phyloP scores from a whole-genome alignment of 2,888 invertebrate genomes.

The Orthonychiurus folsomi region DNA sequence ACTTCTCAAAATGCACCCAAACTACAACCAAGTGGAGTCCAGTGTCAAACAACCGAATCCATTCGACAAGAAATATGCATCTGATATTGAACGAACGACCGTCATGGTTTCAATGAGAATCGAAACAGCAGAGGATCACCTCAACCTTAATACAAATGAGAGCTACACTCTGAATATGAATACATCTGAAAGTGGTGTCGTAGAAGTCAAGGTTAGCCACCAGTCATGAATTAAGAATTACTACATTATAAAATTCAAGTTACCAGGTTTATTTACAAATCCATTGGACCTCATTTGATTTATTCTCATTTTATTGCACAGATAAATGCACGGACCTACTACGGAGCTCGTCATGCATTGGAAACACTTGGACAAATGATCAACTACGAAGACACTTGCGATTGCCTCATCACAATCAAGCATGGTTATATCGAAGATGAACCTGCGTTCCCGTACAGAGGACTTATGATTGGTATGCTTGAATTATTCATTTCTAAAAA shows the following conservation, averaged over 20 bases:
- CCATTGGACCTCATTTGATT: too few species aligned
- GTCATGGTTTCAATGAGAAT: slow-evolving; percentile 40
- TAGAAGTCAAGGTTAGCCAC: slow-evolving; percentile 40
- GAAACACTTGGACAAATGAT: slow-evolving; percentile 67
- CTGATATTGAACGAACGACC: slow-evolving; percentile 39
- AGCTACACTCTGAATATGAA: slow-evolving; percentile 38
- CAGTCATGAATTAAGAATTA: not conserved
- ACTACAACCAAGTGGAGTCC: slow-evolving; percentile 30
- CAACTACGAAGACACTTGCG: slow-evolving; percentile 44
- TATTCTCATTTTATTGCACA: slow-evolving; percentile 9
- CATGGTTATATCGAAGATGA: slow-evolving; percentile 61
- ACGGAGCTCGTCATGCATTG: slow-evolving; percentile 65
- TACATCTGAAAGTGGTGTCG: slow-evolving; percentile 38
- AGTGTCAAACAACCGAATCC: slow-evolving; percentile 39
- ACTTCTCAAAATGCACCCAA: slow-evolving; percentile 39
- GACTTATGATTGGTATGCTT: slow-evolving; percentile 56
- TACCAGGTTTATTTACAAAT: not conserved
- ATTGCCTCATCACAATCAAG: slow-evolving; percentile 53
- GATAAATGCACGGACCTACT: slow-evolving; percentile 48
- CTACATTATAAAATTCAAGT: not conserved
- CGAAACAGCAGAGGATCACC: slow-evolving; percentile 36
- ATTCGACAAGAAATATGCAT: slow-evolving; percentile 39
- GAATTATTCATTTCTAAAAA: not conserved
- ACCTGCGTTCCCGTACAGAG: slow-evolving; percentile 75
- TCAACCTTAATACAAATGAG: slow-evolving; percentile 38